Evolutionary conservation across 1,140 invertebrate species (phyloP).

Genomic region (Elysia chlorotica): DNA sequence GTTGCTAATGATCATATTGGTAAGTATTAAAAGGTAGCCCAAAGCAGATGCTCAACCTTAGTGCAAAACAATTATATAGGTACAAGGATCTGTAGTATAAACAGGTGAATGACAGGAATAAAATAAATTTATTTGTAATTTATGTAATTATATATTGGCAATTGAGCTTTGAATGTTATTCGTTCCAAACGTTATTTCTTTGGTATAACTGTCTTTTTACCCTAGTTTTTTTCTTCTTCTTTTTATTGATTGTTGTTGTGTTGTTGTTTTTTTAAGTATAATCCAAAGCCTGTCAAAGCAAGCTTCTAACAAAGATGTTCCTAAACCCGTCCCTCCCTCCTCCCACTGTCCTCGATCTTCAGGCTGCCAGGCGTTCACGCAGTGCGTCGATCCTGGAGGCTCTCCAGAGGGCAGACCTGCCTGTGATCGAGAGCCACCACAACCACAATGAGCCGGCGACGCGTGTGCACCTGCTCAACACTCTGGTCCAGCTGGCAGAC

Average conservation of each 20-base stretch:
- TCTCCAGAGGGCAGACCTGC: slow-evolving; percentile 50
- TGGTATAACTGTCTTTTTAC: background rate
- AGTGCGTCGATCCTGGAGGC: slow-evolving; percentile 45
- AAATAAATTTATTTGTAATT: no score
- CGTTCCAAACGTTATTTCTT: no score
- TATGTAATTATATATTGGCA: no score
- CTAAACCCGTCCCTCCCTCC: background rate
- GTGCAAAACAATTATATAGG: no score
- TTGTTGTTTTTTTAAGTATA: background rate
- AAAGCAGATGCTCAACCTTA: no score
- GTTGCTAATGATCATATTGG: no score
- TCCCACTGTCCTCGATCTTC: slow-evolving; percentile 26
- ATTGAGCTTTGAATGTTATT: no score
- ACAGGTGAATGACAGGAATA: no score
- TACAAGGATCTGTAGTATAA: no score
- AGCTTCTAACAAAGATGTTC: background rate
- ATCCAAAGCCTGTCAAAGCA: background rate
- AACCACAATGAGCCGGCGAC: slow-evolving; percentile 50
- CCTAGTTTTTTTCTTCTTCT: background rate
- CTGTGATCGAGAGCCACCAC: slow-evolving; percentile 48
- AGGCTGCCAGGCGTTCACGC: slow-evolving; percentile 45
- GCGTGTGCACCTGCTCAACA: slow-evolving; percentile 45
- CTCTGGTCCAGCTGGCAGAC: slow-evolving; percentile 52
- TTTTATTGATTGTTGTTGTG: background rate
- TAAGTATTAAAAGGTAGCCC: no score